Evolutionary conservation across 2,113 vertebrate species (phyloP).

Genomic region (Callipepla californica): DNA sequence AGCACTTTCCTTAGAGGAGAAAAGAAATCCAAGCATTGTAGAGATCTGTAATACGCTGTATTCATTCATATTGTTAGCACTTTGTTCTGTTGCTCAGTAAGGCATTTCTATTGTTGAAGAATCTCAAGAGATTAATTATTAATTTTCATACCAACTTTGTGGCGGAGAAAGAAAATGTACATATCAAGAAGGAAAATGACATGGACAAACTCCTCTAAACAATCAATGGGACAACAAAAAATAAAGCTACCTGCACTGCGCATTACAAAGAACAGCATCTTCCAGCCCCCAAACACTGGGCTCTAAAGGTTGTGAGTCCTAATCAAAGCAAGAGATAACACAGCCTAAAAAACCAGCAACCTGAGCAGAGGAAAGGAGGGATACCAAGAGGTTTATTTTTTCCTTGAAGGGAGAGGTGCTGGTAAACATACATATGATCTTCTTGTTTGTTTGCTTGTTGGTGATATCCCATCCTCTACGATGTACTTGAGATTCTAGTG

Average conservation of each 20-base stretch:
- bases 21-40: conserved; percentile 22
- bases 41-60: not conserved
- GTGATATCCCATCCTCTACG: not conserved
- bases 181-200: conserved; percentile 51
- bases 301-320: not conserved
- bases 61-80: not conserved
- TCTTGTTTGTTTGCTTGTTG: not conserved
- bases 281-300: not conserved
- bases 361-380: not conserved
- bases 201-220: conserved; percentile 42
- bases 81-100: conserved; percentile 57
- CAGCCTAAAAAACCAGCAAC: not conserved
- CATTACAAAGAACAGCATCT: conserved; percentile 34
- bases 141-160: conserved; percentile 49
- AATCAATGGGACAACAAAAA: conserved; percentile 31
- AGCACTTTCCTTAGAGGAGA: not conserved
- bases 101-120: conserved; percentile 29
- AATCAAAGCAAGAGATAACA: not conserved
- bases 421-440: not conserved
- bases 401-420: not conserved
- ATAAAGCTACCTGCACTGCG: conserved; percentile 13
- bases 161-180: not conserved
- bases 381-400: not conserved
- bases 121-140: conserved; percentile 64
- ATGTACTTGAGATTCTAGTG: not conserved